Conservation (phyloP, 2,113 vertebrate species). For the Hippocampus abdominalis region DNA sequence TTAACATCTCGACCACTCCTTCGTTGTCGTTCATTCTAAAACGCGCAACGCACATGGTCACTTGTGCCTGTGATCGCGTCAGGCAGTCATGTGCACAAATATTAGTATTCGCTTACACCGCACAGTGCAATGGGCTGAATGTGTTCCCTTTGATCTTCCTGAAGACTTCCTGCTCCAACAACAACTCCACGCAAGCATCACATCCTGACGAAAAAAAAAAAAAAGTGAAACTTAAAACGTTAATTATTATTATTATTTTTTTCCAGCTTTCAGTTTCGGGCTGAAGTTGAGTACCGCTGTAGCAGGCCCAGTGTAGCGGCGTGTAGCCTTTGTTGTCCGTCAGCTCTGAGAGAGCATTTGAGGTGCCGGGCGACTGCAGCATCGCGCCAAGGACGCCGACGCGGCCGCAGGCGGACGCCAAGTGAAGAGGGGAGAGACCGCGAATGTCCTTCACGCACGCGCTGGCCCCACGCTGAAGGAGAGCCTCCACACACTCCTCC, state of each 20-base stretch:
- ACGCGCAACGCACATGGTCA: slow-evolving; percentile 24
- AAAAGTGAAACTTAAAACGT: neutral
- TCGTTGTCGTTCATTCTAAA: slow-evolving; percentile 94
- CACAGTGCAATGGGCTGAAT: slow-evolving; percentile 96
- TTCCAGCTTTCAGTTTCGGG: neutral
- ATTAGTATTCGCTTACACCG: slow-evolving; percentile 82
- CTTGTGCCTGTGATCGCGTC: neutral
- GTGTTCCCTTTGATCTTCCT: slow-evolving; percentile 90
- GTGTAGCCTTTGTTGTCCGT: slow-evolving; percentile 94
- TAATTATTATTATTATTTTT: neutral
- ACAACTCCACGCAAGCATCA: slow-evolving; percentile 92
- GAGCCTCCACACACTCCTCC: slow-evolving; percentile 89
- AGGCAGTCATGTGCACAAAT: neutral
- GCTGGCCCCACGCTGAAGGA: slow-evolving; percentile 88
- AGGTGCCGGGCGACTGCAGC: slow-evolving; percentile 77
- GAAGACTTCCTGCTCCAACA: slow-evolving; percentile 89
- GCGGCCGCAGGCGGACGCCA: slow-evolving; percentile 91
- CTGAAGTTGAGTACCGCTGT: slow-evolving; percentile 79
- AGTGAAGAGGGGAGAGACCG: slow-evolving; percentile 86
- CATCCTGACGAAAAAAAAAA: slow-evolving; percentile 75
- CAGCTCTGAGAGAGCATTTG: slow-evolving; percentile 72
- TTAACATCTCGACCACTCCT: slow-evolving; percentile 94
- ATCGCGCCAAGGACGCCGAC: slow-evolving; percentile 84
- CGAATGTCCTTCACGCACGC: slow-evolving; percentile 80
- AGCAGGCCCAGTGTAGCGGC: slow-evolving; percentile 97